Percentiles rank a stretch among this genome's conserved stretches.
These are phyloP conservation scores for Cheirogaleus major DNA, from an alignment of 2,797 vertebrate genomes.

Conservation along the genomic window DNA sequence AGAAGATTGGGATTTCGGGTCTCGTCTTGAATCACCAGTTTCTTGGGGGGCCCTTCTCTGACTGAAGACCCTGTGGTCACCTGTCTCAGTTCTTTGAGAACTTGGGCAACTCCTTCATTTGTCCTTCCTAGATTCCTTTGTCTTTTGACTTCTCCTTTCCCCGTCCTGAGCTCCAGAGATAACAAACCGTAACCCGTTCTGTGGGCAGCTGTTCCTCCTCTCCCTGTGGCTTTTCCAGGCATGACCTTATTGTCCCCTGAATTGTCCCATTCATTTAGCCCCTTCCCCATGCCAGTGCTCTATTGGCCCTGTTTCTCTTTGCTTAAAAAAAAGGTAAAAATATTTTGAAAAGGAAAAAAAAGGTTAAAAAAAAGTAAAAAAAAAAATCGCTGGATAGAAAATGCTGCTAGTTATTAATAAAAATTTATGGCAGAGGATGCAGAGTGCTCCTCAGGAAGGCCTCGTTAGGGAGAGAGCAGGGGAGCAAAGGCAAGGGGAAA, in stretches of 20 bases:
- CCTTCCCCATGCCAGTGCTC: background rate
- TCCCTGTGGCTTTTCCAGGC: background rate
- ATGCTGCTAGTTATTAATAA: background rate
- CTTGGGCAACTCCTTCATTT: background rate
- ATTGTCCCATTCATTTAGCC: background rate
- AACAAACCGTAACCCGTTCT: background rate
- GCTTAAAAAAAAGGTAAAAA: background rate
- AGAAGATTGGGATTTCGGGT: background rate
- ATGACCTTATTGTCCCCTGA: background rate
- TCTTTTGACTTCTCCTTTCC: background rate
- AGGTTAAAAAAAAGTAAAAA: background rate
- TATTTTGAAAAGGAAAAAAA: background rate
- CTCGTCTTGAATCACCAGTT: background rate
- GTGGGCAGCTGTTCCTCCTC: background rate
- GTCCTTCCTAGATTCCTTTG: background rate
- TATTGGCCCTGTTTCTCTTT: background rate
- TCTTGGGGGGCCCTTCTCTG: background rate
- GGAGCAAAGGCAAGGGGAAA: background rate
- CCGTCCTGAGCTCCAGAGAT: background rate
- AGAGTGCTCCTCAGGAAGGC: background rate
- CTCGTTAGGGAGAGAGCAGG: background rate
- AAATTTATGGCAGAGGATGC: background rate
- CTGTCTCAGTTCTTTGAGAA: background rate
- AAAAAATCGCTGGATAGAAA: background rate
- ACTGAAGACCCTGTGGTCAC: background rate